These are phyloP conservation scores for Telenomus remus DNA, from an alignment of 1,140 invertebrate genomes.

Conservation along the genomic window DNA sequence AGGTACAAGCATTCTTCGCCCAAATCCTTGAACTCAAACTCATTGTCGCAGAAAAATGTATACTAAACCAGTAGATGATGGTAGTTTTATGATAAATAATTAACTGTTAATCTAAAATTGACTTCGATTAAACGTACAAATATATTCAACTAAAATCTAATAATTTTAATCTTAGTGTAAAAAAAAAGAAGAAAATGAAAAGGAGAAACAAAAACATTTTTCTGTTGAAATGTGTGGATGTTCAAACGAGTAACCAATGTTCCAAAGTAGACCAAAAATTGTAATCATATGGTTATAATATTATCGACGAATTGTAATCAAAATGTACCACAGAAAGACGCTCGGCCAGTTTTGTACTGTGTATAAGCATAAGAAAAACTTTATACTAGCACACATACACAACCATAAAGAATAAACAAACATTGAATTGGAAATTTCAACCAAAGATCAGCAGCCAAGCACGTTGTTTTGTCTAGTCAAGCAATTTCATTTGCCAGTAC, in stretches of 20 bases:
- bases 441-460: slow-evolving; percentile 65
- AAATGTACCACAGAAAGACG: not conserved
- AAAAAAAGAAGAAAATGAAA: not conserved
- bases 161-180: not conserved
- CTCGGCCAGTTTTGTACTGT: slow-evolving; percentile 45
- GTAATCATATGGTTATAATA: not conserved
- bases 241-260: not conserved
- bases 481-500: slow-evolving; percentile 69
- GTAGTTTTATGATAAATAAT: slow-evolving; percentile 13
- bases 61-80: slow-evolving; percentile 9
- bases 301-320: not conserved
- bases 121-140: slow-evolving; percentile 11
- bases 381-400: slow-evolving; percentile 28
- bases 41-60: slow-evolving; percentile 22
- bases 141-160: not conserved
- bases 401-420: slow-evolving; percentile 6
- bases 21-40: slow-evolving; percentile 12
- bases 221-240: slow-evolving; percentile 1
- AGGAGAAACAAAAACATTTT: not conserved
- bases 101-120: slow-evolving; percentile 12
- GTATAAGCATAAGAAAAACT: slow-evolving; percentile 38
- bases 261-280: not conserved
- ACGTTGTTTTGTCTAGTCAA: slow-evolving; percentile 74
- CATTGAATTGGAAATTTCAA: slow-evolving; percentile 48
- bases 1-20: not conserved